Evolutionary conservation across 2,113 vertebrate genomes (phyloP).

Genomic region (Australoheros scitulus): DNA sequence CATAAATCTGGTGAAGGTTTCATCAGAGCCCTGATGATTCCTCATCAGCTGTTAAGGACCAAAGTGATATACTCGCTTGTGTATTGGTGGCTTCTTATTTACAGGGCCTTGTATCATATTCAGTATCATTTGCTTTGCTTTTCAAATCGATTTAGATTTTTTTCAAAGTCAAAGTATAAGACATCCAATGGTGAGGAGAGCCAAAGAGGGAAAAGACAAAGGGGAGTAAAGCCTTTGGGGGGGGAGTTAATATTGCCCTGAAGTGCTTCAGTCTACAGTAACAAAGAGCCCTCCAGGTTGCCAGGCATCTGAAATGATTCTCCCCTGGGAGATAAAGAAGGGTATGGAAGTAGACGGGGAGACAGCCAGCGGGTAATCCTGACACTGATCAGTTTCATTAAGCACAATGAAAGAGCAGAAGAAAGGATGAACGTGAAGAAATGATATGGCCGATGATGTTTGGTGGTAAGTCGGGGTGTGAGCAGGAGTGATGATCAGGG

Average conservation of each 20-base stretch:
- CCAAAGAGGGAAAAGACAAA: conserved; percentile 6
- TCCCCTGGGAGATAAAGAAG: conserved; percentile 42
- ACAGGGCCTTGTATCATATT: not conserved
- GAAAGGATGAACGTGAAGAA: not conserved
- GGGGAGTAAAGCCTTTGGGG: conserved; percentile 4
- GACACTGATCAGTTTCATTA: conserved; percentile 48
- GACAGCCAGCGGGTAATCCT: conserved; percentile 26
- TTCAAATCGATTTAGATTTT: conserved; percentile 2
- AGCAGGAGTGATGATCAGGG: not conserved
- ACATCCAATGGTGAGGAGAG: not conserved
- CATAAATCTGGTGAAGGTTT: not conserved
- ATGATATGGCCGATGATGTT: conserved; percentile 4
- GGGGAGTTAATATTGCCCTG: conserved; percentile 43
- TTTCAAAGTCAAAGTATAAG: not conserved
- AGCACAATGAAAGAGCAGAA: not conserved
- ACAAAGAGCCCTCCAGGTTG: conserved; percentile 62
- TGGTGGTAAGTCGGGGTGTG: conserved; percentile 5
- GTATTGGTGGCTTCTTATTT: conserved; percentile 3
- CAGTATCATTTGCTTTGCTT: not conserved
- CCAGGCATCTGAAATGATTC: conserved; percentile 57
- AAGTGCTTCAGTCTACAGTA: conserved; percentile 47
- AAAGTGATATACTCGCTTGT: not conserved
- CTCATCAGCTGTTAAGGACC: not conserved
- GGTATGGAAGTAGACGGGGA: conserved; percentile 9
- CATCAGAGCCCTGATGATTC: conserved; percentile 1